Evolutionary conservation across 2,888 invertebrate genomes (phyloP).

Genomic region (Adelphocoris suturalis): DNA sequence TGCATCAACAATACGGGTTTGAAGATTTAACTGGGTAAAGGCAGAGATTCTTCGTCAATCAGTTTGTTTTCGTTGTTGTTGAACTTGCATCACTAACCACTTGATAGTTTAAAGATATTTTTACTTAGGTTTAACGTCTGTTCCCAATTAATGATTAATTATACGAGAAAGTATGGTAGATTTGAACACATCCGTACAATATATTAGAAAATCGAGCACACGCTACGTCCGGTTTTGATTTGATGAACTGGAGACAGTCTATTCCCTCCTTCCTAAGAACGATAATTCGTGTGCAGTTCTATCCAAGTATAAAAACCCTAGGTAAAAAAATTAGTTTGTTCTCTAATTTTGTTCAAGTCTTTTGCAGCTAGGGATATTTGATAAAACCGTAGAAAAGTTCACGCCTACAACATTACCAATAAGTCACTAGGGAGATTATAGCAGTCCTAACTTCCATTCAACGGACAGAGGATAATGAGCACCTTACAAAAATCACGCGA

Average conservation of each 20-base stretch:
- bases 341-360: slow-evolving; percentile 38
- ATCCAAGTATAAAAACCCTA: slow-evolving; percentile 32
- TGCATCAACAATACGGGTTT: no score
- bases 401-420: neutral
- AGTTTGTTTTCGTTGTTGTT: no score
- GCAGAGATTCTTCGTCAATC: no score
- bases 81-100: no score
- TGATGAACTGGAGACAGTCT: slow-evolving; percentile 20
- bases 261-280: neutral
- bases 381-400: slow-evolving; percentile 27
- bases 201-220: neutral
- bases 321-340: slow-evolving; percentile 23
- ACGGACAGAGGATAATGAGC: slow-evolving; percentile 10
- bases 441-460: slow-evolving; percentile 1
- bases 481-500: slow-evolving; percentile 16
- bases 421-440: neutral
- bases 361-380: slow-evolving; percentile 32
- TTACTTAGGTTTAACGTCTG: no score
- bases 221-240: neutral
- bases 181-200: neutral
- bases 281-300: neutral
- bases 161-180: no score
- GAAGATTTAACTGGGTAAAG: no score
- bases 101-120: no score
- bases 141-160: no score